A percentile compares a stretch with the other conserved stretches of the same genome.
Evolutionary conservation across 2,113 vertebrate species (phyloP).

Genomic region (Malurus alboscapulatus): DNA sequence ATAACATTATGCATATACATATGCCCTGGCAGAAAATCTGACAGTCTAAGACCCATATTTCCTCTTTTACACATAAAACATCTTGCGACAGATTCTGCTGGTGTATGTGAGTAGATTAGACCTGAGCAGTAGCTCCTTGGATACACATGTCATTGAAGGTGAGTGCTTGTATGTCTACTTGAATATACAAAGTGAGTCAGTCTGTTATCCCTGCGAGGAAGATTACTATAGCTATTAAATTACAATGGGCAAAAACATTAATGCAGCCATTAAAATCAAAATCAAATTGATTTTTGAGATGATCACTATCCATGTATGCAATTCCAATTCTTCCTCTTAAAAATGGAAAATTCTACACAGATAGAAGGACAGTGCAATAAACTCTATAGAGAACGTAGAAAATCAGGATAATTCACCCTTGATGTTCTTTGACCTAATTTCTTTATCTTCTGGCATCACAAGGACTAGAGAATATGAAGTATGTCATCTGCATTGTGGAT

Average conservation of each 20-base stretch:
- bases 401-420: conserved; percentile 4
- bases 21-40: neutral
- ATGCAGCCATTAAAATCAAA: conserved; percentile 19
- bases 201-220: neutral
- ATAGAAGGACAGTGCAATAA: neutral
- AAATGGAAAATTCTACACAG: neutral
- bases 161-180: neutral
- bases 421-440: conserved; percentile 8
- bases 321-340: conserved; percentile 4
- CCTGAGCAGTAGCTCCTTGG: neutral
- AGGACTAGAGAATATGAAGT: neutral
- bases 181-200: neutral
- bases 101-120: neutral
- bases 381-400: neutral
- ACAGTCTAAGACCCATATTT: neutral
- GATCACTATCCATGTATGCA: neutral
- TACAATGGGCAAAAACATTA: conserved; percentile 17
- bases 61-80: neutral
- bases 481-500: neutral
- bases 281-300: neutral
- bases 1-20: neutral
- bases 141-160: neutral
- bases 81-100: neutral
- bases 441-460: neutral
- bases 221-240: conserved; percentile 12